phyloP scores from a whole-genome alignment of 2,113 vertebrate species.

The Cathartes aura region DNA sequence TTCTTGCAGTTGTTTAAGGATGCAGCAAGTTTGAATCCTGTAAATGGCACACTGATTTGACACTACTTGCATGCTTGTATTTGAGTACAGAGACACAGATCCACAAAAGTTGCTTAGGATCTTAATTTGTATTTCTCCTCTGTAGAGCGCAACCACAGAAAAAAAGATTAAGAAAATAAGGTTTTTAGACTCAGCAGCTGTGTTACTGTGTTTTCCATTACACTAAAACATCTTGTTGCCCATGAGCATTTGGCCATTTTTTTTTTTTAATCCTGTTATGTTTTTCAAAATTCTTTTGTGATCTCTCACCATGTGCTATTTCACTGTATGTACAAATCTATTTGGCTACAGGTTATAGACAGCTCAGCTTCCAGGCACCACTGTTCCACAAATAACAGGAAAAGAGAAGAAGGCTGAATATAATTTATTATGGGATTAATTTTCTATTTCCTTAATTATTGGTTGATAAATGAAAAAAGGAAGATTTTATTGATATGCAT shows the following conservation, averaged over 20 bases:
- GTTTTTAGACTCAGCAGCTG: background rate
- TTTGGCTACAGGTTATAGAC: background rate
- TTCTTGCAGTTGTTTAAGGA: background rate
- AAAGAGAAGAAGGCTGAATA: background rate
- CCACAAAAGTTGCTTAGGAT: background rate
- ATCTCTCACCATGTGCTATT: background rate
- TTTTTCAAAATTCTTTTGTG: background rate
- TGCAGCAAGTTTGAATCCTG: background rate
- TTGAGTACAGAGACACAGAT: background rate
- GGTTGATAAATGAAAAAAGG: background rate
- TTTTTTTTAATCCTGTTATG: background rate
- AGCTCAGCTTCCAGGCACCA: background rate
- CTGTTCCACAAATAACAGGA: background rate
- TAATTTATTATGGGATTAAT: background rate
- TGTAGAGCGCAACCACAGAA: background rate
- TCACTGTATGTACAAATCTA: background rate
- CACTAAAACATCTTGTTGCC: background rate
- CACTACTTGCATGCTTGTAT: background rate
- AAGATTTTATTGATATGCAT: background rate
- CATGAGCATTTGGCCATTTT: background rate
- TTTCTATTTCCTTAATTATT: background rate
- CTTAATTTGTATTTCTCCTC: background rate
- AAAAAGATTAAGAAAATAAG: background rate
- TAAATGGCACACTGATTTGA: background rate
- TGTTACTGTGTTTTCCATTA: background rate